Evolutionary conservation across 2,113 vertebrate species (phyloP).

Genomic region (Erythrocebus patas): DNA sequence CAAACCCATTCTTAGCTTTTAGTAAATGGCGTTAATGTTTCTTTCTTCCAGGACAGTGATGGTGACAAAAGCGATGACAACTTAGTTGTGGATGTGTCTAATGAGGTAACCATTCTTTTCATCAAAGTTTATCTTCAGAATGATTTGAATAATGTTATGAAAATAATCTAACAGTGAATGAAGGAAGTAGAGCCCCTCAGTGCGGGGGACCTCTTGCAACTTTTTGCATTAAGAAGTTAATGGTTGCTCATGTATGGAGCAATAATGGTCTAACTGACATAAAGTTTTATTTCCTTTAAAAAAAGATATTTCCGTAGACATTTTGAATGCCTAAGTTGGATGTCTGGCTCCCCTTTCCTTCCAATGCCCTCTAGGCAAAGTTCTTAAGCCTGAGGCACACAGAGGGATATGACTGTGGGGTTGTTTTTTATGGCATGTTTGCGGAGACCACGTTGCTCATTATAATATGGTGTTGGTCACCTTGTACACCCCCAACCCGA

Average conservation of each 20-base stretch:
- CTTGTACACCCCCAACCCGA: not conserved
- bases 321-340: not conserved
- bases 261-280: not conserved
- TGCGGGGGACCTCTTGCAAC: not conserved
- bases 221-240: not conserved
- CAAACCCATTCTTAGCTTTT: conserved; percentile 5
- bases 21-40: conserved; percentile 70
- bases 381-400: not conserved
- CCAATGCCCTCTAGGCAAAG: not conserved
- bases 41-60: conserved; percentile 87
- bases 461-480: not conserved
- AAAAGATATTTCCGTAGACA: not conserved
- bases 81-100: conserved; percentile 91
- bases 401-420: not conserved
- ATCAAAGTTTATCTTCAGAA: conserved; percentile 28
- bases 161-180: not conserved
- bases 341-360: not conserved
- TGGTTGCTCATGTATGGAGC: not conserved
- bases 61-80: conserved; percentile 92
- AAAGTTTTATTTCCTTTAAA: not conserved
- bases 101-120: conserved; percentile 84
- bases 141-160: not conserved
- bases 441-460: not conserved
- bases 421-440: not conserved
- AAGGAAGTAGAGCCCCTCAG: not conserved